Conservation (phyloP, 1,140 invertebrate genomes). For the Odontomachus brunneus region DNA sequence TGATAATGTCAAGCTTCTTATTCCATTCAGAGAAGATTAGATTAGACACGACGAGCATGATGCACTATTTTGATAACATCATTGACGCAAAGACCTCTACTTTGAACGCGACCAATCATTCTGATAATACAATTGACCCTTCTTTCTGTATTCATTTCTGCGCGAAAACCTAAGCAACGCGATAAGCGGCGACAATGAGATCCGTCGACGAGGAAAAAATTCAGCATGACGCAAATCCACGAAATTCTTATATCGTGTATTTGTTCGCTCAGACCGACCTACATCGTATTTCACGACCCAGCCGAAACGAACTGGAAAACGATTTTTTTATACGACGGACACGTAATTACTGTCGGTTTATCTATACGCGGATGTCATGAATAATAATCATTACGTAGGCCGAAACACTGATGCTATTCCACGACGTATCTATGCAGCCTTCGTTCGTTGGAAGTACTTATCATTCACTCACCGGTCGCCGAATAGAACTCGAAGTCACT, state of each 20-base stretch:
- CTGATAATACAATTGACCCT: constrained; percentile 9
- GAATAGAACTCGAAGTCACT: too few species aligned
- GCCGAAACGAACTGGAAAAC: constrained; percentile 52
- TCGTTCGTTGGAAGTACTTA: constrained; percentile 27
- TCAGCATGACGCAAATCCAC: constrained; percentile 9
- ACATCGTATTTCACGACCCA: constrained; percentile 11
- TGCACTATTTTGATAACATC: constrained; percentile 60
- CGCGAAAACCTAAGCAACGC: background rate
- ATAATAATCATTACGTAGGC: constrained; percentile 56
- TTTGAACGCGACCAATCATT: background rate
- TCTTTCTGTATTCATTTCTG: background rate
- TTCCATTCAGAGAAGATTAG: constrained; percentile 64
- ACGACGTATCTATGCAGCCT: constrained; percentile 56
- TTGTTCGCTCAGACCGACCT: background rate
- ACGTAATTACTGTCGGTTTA: constrained; percentile 61
- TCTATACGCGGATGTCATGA: background rate
- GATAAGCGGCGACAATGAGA: constrained; percentile 7
- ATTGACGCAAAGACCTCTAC: constrained; percentile 33
- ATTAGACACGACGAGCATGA: constrained; percentile 51
- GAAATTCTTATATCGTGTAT: background rate
- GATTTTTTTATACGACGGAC: constrained; percentile 54
- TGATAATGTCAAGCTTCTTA: constrained; percentile 45
- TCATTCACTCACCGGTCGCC: constrained; percentile 36
- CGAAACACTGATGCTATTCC: constrained; percentile 50
- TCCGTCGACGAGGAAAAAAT: background rate